Evolutionary conservation across 1,140 invertebrate genomes (phyloP), one percentile per base, ranked within the genome.

Genomic region (Ylistrum balloti): DNA sequence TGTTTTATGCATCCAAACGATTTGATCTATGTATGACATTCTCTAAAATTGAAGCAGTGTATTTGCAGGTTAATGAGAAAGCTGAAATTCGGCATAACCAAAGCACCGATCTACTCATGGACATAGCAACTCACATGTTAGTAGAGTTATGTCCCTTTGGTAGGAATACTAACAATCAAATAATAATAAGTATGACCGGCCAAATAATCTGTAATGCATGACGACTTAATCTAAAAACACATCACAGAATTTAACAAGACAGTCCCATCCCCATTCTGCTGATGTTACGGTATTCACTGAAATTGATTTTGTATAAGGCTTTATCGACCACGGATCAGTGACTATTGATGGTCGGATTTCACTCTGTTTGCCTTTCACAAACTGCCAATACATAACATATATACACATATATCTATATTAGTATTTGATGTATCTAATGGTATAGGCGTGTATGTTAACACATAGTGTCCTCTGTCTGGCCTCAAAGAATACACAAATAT

Each of bases 261-360:
- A 7, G 17, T 56, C 17, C 35, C 35, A n/a, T n/a, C 17, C n/a
- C 56, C 9, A 22, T 5, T 3, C n/a, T n/a, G 56, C 5, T 5
- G 11, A 28, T 56, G 22, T 1, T 22, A 74, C n/a, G 56, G n/a
- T 28, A 74, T 74, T 11, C n/a, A 28, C 2, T 74, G 20, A 74
- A 74, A 74, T 74, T 74, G 56, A 74, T 74, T 74, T 74, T 74
- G 56, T 74, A 74, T 74, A 74, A 22, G 0, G 56, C n/a, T 28
- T 74, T 74, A 74, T 0, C 56, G 56, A 3, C 5, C 56, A 74
- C 56, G 56, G 56, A 74, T 74, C 56, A 74, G 56, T n/a, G 56
- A 5, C 56, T 74, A 74, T 74, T 74, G 56, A 74, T 74, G 56
- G 7, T n/a, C 28, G 35, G 35, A 28, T 74, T 74, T 74, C 56